phyloP scores from a whole-genome alignment of 2,113 vertebrate species.

The Myocastor coypus region DNA sequence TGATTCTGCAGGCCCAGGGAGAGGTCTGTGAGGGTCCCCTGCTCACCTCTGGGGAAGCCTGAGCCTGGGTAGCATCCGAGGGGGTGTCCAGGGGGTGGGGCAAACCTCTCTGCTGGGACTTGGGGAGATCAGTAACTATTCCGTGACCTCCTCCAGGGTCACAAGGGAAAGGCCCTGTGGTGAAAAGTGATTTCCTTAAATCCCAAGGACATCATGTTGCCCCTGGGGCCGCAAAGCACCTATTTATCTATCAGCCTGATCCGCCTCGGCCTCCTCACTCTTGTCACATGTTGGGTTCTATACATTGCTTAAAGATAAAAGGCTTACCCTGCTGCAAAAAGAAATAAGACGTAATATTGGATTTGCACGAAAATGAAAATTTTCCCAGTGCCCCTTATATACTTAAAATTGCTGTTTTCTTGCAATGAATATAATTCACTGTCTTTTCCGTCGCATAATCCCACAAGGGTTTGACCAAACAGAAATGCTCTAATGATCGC shows the following conservation, averaged over 20 bases:
- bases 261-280: slow-evolving; percentile 13
- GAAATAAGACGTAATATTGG: slow-evolving; percentile 84
- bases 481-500: slow-evolving; percentile 90
- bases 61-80: no score
- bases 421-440: slow-evolving; percentile 87
- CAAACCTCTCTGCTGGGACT: neutral
- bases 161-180: neutral
- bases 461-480: slow-evolving; percentile 90
- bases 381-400: slow-evolving; percentile 87
- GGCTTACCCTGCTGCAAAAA: slow-evolving; percentile 78
- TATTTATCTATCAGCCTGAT: slow-evolving; percentile 43
- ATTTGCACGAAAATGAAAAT: slow-evolving; percentile 85
- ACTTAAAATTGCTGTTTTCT: slow-evolving; percentile 89
- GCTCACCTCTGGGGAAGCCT: neutral
- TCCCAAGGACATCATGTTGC: neutral
- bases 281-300: slow-evolving; percentile 67
- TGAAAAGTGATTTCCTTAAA: neutral
- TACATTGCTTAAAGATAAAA: slow-evolving; percentile 81
- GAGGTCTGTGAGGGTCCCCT: neutral
- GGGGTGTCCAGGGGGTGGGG: accelerated
- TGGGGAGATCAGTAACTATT: neutral
- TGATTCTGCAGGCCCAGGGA: neutral
- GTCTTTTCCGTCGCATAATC: slow-evolving; percentile 84
- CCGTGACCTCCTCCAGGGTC: neutral
- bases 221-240: slow-evolving; percentile 41